Percentiles rank a stretch among this genome's conserved stretches.
Conservation (phyloP, 2,888 invertebrate genomes). For the Netelia melanura region DNA sequence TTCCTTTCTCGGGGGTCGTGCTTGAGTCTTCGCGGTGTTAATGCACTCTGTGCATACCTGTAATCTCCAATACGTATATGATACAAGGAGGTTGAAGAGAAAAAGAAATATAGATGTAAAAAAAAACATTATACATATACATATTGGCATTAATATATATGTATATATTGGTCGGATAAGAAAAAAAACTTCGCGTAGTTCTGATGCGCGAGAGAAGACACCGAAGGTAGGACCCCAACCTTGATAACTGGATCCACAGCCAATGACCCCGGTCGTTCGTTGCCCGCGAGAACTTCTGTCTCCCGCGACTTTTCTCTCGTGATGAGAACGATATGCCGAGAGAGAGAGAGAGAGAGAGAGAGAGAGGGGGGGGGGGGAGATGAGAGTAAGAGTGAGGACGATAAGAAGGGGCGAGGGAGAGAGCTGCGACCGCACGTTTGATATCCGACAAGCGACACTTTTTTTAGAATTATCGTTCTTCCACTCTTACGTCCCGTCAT, state of each 20-base stretch:
- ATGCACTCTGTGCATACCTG: slow-evolving; percentile 30
- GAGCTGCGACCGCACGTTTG: not conserved
- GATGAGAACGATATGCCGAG: slow-evolving; percentile 16
- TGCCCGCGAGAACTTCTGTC: slow-evolving; percentile 71
- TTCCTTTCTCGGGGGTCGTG: slow-evolving; percentile 51
- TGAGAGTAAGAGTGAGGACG: slow-evolving; percentile 5
- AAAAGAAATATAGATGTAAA: too few species aligned
- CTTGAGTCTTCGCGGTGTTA: slow-evolving; percentile 19
- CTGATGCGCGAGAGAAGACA: slow-evolving; percentile 34
- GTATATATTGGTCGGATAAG: not conserved
- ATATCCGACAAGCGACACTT: not conserved
- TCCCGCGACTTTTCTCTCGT: slow-evolving; percentile 32
- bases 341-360: slow-evolving; percentile 14
- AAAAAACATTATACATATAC: not conserved
- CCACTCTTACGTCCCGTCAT: not conserved
- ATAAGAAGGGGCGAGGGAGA: not conserved
- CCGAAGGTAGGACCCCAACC: slow-evolving; percentile 76
- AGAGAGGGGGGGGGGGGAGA: not conserved
- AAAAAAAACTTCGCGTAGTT: slow-evolving; percentile 32
- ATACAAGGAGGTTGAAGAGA: too few species aligned
- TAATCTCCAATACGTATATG: not conserved
- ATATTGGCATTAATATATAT: too few species aligned
- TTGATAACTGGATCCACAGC: slow-evolving; percentile 80
- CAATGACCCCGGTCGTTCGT: slow-evolving; percentile 81
- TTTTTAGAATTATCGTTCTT: slow-evolving; percentile 36